Evolutionary conservation across 2,888 invertebrate species (phyloP), one percentile per base, ranked within the genome.

Genomic region (Cyrtodaria siliqua): DNA sequence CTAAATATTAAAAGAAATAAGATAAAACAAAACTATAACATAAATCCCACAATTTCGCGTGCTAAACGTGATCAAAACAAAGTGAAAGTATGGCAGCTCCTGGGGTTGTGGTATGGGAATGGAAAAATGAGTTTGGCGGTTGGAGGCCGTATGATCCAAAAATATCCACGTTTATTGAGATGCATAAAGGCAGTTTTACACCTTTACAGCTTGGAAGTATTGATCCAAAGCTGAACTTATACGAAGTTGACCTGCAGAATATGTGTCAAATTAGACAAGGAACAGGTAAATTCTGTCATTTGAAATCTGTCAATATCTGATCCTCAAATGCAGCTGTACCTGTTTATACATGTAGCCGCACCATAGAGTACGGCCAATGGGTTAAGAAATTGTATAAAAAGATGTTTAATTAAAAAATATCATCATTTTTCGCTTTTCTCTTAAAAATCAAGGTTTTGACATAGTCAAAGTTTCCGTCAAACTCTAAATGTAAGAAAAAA

Each of bases 81-180:
- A 72, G 61, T 71, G 57, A 62, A 64, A 77, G 82, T 69, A 85
- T 86, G 86, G 84, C 85, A 61, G 62, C 82, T 42, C 82, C 80
- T 16, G 80, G 81, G 12, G 88, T 90, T 42, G 86, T 89, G 53
- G 89, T 91, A 24, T 91, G 91, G 91, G 89, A 89, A 82, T 90
- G 89, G 89, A 80, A 87, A 60, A 88, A 89, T 57, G 88, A 91
- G 70, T 83, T 78, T 73, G 86, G 88, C 23, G 70, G 70, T 9
- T 91, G 90, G 89, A 78, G 82, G 33, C 89, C 89, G 2, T 91
- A 91, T 60, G 86, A 86, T 12, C 87, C 90, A 0, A 68, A 82
- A 27, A 84, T 90, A 33, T 82, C 86, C 4, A 55, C 78, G 16
- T 87, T 80, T 62, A 85, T 91, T 33, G 91, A 91, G 77, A 76